phyloP scores from a whole-genome alignment of 2,797 vertebrate species.

The Florisuga fusca region DNA sequence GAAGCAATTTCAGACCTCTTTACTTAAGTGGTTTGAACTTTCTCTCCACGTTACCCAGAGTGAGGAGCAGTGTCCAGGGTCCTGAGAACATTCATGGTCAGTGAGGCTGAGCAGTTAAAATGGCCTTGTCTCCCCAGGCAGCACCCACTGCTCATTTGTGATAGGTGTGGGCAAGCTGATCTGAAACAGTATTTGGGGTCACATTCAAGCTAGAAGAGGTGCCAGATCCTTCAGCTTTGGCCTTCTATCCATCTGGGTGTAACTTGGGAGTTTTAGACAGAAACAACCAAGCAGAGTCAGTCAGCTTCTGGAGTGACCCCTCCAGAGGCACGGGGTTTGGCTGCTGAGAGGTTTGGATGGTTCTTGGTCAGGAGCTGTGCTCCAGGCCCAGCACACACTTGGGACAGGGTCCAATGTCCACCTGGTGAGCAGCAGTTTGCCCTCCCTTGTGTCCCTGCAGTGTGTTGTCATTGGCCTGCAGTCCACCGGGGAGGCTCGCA shows the following conservation, averaged over 20 bases:
- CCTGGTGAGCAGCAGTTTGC: neutral
- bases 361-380: neutral
- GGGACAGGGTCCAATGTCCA: neutral
- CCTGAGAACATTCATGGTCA: neutral
- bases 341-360: neutral
- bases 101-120: neutral
- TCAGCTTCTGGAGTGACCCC: neutral
- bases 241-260: neutral
- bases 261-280: neutral
- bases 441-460: slow-evolving; percentile 22
- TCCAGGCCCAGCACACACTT: rapidly evolving
- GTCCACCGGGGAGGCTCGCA: slow-evolving; percentile 97
- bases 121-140: rapidly evolving
- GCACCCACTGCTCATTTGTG: neutral
- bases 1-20: neutral
- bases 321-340: neutral
- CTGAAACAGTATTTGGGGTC: neutral
- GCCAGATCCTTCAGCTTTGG: neutral
- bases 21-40: neutral
- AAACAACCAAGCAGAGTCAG: neutral
- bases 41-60: neutral
- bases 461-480: slow-evolving; percentile 96
- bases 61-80: rapidly evolving
- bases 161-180: neutral
- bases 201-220: neutral